Evolutionary conservation across 2,113 vertebrate genomes (phyloP), one percentile per base, ranked within the genome.

Genomic region (Athene cunicularia): DNA sequence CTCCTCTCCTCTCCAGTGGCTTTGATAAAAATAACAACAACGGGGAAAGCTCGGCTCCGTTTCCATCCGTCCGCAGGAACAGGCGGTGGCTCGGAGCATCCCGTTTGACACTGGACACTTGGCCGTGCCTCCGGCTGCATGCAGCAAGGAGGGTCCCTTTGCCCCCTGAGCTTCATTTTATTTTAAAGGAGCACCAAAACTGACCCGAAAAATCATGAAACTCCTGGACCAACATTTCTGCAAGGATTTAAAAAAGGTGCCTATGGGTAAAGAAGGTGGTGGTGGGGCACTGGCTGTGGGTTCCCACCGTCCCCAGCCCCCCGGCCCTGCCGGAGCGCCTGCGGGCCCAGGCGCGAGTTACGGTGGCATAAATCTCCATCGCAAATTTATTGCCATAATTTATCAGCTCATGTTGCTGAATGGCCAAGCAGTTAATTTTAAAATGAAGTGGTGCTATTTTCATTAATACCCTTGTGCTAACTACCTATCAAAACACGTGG

Each of bases 401-500:
- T 98, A 98, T 98, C 98, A 98, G 94, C 96, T 97, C 94, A 83
- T 93, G 80, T 91, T 97, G 96, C 96, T 97, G 97, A 98, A 97
- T 95, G 95, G 97, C 97, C 97, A 97, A 96, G 98, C 85, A 97
- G 98, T 98, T 98, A 98, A 98, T 98, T 98, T 97, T 96, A 96
- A 98, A 98, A 98, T 96, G 98, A 98, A 98, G 98, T 95, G 96
- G 93, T 96, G 97, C 97, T 98, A 97, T 98, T 98, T 98, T 98
- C 97, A 98, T 98, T 98, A 98, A 98, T 98, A 97, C 97, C 95
- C 92, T 60, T 80, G 88, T 68, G 84, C 97, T 98, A 98, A 98
- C 97, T 98, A 97, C 98, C 98, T 97, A 98, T 98, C 97, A 97
- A 97, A 98, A 97, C 96, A 96, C 91, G 71, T 92, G 55, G 83